Percentiles rank a stretch among this genome's conserved stretches.
These are phyloP conservation scores for Daphoenositta chrysoptera DNA, from an alignment of 2,113 vertebrate species.

Conservation along the genomic window DNA sequence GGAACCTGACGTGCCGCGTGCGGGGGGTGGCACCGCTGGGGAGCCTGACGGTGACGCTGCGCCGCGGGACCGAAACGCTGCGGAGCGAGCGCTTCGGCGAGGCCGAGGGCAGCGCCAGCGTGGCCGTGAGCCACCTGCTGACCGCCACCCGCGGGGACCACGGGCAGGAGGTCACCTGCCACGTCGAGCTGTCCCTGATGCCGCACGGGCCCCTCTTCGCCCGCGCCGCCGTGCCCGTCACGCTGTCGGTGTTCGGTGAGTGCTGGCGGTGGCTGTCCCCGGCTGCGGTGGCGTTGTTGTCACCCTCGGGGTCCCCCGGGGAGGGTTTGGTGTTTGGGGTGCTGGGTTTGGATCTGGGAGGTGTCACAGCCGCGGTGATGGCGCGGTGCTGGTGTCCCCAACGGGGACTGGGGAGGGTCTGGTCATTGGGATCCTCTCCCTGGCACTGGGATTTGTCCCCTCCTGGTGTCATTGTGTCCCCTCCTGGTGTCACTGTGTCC, in stretches of 20 bases:
- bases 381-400: too few relatives aligned
- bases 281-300: fast-evolving
- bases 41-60: neutral
- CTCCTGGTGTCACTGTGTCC: too few relatives aligned
- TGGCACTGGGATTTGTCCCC: too few relatives aligned
- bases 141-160: neutral
- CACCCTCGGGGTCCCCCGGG: too few relatives aligned
- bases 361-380: neutral
- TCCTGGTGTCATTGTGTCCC: neutral
- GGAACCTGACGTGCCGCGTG: neutral
- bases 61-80: neutral
- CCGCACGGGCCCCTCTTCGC: neutral
- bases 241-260: neutral
- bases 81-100: neutral
- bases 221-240: neutral
- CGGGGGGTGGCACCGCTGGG: neutral
- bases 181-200: slow-evolving; percentile 15
- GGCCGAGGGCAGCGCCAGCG: neutral
- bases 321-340: too few relatives aligned
- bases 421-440: too few relatives aligned
- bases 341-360: too few relatives aligned
- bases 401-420: too few relatives aligned
- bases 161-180: neutral
- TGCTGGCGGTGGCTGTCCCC: neutral
- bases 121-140: neutral